phyloP scores from a whole-genome alignment of 2,797 vertebrate genomes.

The Platyrinchus mystaceus region DNA sequence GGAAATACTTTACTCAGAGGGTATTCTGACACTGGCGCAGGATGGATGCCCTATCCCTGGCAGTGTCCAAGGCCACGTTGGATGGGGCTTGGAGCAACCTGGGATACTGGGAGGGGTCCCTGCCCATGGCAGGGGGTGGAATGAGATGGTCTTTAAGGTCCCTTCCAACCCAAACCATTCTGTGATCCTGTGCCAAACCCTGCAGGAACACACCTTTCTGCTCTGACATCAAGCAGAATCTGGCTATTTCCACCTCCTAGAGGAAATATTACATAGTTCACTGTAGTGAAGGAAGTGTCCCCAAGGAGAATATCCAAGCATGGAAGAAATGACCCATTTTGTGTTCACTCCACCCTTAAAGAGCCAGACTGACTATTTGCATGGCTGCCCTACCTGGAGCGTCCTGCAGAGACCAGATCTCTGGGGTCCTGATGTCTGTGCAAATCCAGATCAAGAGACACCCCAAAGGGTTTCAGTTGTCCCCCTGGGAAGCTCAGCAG shows the following conservation, averaged over 20 bases:
- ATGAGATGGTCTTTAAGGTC: not conserved
- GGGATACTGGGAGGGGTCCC: not conserved
- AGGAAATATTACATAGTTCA: not conserved
- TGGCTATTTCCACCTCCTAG: not conserved
- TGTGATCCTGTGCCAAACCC: not conserved
- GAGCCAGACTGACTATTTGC: not conserved
- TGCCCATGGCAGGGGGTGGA: not conserved
- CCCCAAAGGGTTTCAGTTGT: not conserved
- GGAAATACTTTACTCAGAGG: not conserved
- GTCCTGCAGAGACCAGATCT: not conserved
- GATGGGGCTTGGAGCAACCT: fast-evolving
- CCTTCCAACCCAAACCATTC: not conserved
- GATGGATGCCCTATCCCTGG: not conserved
- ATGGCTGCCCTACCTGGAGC: not conserved
- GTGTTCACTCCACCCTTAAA: not conserved
- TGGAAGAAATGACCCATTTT: not conserved
- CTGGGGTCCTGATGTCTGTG: not conserved
- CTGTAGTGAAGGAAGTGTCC: not conserved
- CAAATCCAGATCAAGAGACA: not conserved
- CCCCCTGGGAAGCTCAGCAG: not conserved
- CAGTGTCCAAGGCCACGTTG: fast-evolving
- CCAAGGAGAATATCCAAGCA: not conserved
- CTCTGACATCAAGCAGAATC: not conserved
- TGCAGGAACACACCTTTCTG: not conserved
- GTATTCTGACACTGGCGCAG: not conserved